Conservation (phyloP, 2,888 invertebrate genomes). For the Hartigia nigra region DNA sequence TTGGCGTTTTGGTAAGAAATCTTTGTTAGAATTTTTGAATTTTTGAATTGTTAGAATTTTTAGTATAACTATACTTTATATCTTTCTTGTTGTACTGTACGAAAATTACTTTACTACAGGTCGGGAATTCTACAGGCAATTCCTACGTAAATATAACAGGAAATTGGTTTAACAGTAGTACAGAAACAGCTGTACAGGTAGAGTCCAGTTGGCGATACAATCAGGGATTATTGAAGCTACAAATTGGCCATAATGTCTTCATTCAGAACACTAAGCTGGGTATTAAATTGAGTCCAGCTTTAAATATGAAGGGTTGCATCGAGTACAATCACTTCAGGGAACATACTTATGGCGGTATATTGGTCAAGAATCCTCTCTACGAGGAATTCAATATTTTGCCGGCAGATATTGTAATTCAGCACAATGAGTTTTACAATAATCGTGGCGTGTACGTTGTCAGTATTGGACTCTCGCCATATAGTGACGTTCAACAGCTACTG, state of each 20-base stretch:
- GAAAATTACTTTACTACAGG: conserved; percentile 47
- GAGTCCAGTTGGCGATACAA: conserved; percentile 83
- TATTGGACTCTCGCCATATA: conserved; percentile 88
- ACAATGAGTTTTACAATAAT: conserved; percentile 92
- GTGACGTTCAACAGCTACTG: conserved; percentile 81
- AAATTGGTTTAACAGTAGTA: conserved; percentile 86
- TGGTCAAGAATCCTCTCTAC: conserved; percentile 82
- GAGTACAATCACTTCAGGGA: conserved; percentile 91
- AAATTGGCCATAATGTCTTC: conserved; percentile 89
- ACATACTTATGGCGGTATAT: conserved; percentile 84
- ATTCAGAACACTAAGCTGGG: conserved; percentile 80
- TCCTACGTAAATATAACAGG: conserved; percentile 91
- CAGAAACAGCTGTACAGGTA: conserved; percentile 83
- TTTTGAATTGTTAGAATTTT: not conserved
- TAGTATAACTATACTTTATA: not conserved
- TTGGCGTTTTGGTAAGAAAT: conserved; percentile 76
- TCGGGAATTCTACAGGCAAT: conserved; percentile 92
- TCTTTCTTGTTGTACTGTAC: not conserved
- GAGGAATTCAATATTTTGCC: conserved; percentile 85
- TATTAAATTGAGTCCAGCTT: conserved; percentile 82
- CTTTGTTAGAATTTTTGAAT: not conserved
- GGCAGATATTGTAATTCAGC: conserved; percentile 78
- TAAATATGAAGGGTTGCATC: conserved; percentile 81
- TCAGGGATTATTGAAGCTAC: conserved; percentile 71
- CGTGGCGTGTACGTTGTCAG: conserved; percentile 89